Percentiles rank a stretch among this genome's conserved stretches.
Conservation (phyloP, 2,888 invertebrate species). For the Erebia ligea region DNA sequence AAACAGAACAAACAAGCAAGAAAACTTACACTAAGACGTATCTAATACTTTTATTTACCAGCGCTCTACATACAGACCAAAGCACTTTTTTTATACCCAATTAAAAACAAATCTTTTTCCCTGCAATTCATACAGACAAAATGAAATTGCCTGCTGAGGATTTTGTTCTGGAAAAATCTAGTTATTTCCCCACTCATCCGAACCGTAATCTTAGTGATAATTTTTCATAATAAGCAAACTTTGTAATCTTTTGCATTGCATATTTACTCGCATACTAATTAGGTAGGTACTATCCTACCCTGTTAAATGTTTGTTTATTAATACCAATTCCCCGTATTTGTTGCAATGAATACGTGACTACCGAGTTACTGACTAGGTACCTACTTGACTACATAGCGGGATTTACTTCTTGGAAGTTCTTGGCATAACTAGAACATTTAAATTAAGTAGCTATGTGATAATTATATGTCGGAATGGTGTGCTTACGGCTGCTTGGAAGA, state of each 20-base stretch:
- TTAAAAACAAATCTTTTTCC: too few relatives aligned
- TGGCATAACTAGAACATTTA: constrained; percentile 17
- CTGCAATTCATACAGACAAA: too few relatives aligned
- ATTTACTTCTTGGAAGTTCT: constrained; percentile 7
- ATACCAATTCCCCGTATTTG: not conserved
- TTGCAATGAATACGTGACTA: constrained; percentile 11
- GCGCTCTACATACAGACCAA: too few relatives aligned
- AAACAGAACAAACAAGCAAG: too few relatives aligned
- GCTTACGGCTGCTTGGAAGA: constrained; percentile 4
- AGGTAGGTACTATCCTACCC: not conserved
- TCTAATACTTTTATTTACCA: too few relatives aligned
- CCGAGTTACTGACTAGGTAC: too few relatives aligned
- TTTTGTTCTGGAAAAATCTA: not conserved
- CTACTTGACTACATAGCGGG: constrained; percentile 13
- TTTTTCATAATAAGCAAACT: too few relatives aligned
- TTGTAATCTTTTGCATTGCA: not conserved
- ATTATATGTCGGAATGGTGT: constrained; percentile 25
- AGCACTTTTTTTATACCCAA: too few relatives aligned
- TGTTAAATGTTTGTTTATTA: not conserved
- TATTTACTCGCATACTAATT: not conserved
- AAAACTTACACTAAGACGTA: too few relatives aligned
- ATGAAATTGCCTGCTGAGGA: too few relatives aligned
- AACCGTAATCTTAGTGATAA: too few relatives aligned
- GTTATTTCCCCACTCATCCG: not conserved
- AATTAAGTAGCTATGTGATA: constrained; percentile 11